Conservation (phyloP, 2,888 invertebrate species). For the Thereva nobilitata region DNA sequence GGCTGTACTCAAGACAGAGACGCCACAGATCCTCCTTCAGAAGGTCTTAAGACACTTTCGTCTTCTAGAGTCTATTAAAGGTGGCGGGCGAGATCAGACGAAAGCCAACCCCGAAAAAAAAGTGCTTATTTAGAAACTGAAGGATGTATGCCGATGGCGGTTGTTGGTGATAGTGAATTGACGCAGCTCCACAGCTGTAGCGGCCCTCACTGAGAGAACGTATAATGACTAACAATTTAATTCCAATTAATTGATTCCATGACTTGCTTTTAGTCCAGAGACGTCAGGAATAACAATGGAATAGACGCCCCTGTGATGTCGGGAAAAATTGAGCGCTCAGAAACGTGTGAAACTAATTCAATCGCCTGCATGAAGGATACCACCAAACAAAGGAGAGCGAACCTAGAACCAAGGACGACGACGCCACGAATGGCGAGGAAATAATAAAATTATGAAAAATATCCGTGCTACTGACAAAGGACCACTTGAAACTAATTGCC, state of each 20-base stretch:
- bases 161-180: no score
- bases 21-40: slow-evolving; percentile 19
- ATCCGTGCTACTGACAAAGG: slow-evolving; percentile 46
- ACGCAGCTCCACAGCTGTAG: no score
- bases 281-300: slow-evolving; percentile 38
- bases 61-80: not conserved
- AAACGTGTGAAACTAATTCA: slow-evolving; percentile 26
- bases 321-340: slow-evolving; percentile 15
- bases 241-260: slow-evolving; percentile 47
- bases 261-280: slow-evolving; percentile 40
- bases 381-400: not conserved
- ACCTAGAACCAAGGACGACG: not conserved
- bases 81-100: no score
- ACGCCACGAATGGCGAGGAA: slow-evolving; percentile 1
- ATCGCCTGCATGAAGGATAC: slow-evolving; percentile 16
- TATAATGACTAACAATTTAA: slow-evolving; percentile 44
- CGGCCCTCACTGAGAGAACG: not conserved
- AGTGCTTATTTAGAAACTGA: no score
- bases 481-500: slow-evolving; percentile 48
- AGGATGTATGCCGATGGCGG: no score
- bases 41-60: slow-evolving; percentile 10
- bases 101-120: no score
- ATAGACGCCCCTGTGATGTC: slow-evolving; percentile 9
- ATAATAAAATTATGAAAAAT: slow-evolving; percentile 39
- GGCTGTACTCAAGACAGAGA: not conserved